Percentiles rank a stretch among this genome's conserved stretches.
Evolutionary conservation across 2,113 vertebrate species (phyloP).

Genomic region (Centropristis striata): DNA sequence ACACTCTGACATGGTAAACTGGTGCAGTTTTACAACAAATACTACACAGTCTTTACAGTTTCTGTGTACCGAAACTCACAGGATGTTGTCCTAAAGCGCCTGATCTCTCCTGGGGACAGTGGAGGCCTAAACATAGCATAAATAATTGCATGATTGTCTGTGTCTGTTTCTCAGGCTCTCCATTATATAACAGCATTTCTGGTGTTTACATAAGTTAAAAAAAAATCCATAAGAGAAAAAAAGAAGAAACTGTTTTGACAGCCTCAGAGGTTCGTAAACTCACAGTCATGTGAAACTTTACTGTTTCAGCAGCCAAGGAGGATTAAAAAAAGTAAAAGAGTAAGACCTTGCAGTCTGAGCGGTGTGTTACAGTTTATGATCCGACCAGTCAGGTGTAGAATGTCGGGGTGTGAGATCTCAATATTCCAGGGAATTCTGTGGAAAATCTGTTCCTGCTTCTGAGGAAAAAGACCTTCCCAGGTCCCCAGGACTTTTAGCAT

Average conservation of each 20-base stretch:
- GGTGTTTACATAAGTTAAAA: conserved; percentile 3
- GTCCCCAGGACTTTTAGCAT: not conserved
- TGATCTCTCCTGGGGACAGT: conserved; percentile 33
- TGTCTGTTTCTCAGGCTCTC: conserved; percentile 20
- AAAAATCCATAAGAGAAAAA: not conserved
- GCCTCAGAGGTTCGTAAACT: conserved; percentile 1
- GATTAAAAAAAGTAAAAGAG: not conserved
- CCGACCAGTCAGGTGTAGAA: not conserved
- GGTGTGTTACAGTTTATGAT: not conserved
- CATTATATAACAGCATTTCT: conserved; percentile 16
- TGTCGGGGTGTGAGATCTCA: not conserved
- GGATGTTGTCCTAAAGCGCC: conserved; percentile 24
- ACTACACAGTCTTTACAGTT: not conserved
- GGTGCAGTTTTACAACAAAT: not conserved
- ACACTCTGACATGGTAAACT: conserved; percentile 2
- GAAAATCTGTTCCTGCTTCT: not conserved
- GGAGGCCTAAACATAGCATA: conserved; percentile 43
- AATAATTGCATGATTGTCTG: conserved; percentile 35
- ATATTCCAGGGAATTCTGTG: too few species aligned
- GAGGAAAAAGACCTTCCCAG: not conserved
- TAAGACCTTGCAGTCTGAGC: not conserved
- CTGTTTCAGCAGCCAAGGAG: not conserved
- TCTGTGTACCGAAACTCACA: conserved; percentile 2
- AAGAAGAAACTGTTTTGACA: not conserved
- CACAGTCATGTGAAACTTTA: not conserved